Evolutionary conservation across 2,888 invertebrate genomes (phyloP), one percentile per base, ranked within the genome.

Genomic region (Tridacna crocea): DNA sequence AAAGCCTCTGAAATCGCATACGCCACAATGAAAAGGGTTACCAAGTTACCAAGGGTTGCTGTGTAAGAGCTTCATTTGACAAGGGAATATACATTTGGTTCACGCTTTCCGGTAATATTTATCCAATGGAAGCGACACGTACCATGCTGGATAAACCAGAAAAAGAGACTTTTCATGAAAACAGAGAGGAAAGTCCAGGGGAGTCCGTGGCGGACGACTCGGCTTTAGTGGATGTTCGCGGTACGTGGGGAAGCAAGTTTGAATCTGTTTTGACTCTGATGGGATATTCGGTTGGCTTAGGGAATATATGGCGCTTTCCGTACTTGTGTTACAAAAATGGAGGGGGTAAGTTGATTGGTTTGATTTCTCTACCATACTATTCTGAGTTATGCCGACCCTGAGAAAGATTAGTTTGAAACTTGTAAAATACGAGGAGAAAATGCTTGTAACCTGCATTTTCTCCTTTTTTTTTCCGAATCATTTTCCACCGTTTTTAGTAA

Each of bases 261-360:
- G 63, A 63, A 63, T 63, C 63, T 26, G 63, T 27, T 11, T 27
- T 63, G 13, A 63, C 63, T 17, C 63, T 63, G 17, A 15, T 63
- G 11, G 63, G 63, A 11, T 63, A 63, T 63, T 63, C 63, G 12
- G 63, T 63, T 11, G 63, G 63, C 19, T 27, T 63, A 17, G 63
- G 63, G 15, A 63, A 63, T 19, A 63, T 63, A 11, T 63, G 63
- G 63, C 24, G 63, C 24, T 63, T 63, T 26, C 63, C 63, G 11
- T 63, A 63, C 27, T 27, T 63, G 63, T 63, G 63, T 22, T 63
- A 63, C 27, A 63, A 63, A 27, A 63, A 63, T 63, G 63, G 63
- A 13, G 63, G 63, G 26, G 63, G 63, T 63, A 26, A 63, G 63
- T 27, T 17, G 3, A 55, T 19, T 55, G n/a, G 17, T 55, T 55